phyloP scores from a whole-genome alignment of 1,140 invertebrate genomes.

The Drosophila triauraria region DNA sequence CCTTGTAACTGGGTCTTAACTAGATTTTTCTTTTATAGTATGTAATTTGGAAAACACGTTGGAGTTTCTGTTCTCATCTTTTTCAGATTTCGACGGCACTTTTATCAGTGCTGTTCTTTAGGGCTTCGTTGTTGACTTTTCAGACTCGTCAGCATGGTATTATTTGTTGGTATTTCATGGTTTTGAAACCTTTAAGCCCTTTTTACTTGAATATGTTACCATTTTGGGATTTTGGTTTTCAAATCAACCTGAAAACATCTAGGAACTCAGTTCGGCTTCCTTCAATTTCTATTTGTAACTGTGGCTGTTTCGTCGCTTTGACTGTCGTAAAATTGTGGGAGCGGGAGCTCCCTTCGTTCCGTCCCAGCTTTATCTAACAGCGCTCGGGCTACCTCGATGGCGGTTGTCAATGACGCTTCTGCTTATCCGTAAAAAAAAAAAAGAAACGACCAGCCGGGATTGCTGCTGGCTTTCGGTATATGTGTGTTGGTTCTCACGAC shows the following conservation, averaged over 20 bases:
- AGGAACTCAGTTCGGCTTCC: not conserved
- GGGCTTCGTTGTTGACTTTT: no score
- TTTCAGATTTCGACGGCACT: not conserved
- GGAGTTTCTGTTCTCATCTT: no score
- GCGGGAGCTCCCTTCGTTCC: slow-evolving; percentile 3
- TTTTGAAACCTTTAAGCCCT: no score
- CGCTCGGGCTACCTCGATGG: slow-evolving; percentile 24
- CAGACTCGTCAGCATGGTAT: no score
- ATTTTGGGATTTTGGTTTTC: no score
- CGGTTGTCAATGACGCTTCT: slow-evolving; percentile 42
- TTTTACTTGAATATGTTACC: no score
- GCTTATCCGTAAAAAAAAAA: slow-evolving; percentile 43
- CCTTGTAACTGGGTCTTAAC: slow-evolving; percentile 21
- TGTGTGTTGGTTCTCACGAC: slow-evolving; percentile 33
- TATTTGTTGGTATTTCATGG: no score
- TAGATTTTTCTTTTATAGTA: not conserved
- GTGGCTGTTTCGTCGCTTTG: no score
- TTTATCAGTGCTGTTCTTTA: no score
- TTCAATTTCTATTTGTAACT: not conserved
- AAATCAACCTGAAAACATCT: not conserved
- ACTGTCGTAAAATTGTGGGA: not conserved
- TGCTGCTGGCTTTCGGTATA: slow-evolving; percentile 7
- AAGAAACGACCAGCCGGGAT: slow-evolving; percentile 29
- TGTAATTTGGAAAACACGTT: no score
- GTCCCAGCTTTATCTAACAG: slow-evolving; percentile 33